Evolutionary conservation across 2,113 vertebrate genomes (phyloP).

Genomic region (Falcunculus frontatus): DNA sequence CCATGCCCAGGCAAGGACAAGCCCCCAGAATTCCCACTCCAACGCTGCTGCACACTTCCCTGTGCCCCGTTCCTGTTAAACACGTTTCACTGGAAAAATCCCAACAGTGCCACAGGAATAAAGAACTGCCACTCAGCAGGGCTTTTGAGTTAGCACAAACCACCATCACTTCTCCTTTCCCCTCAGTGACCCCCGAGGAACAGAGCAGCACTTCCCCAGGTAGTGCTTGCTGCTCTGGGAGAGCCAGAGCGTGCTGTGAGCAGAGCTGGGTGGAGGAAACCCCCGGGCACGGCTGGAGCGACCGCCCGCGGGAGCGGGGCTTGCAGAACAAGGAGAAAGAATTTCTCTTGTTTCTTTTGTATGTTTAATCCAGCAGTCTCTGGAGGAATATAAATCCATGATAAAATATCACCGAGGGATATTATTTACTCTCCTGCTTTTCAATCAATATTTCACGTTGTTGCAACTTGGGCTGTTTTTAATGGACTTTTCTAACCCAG

Average conservation of each 20-base stretch:
- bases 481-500: not conserved
- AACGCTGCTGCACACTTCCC: not conserved
- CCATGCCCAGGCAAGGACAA: not conserved
- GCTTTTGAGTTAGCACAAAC: not conserved
- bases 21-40: not conserved
- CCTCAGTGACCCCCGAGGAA: not conserved
- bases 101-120: accelerated
- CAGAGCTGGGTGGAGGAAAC: not conserved
- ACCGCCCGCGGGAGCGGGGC: accelerated
- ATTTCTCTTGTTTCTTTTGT: not conserved
- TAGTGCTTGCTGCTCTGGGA: not conserved
- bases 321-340: not conserved
- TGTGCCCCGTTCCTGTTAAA: accelerated
- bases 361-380: not conserved
- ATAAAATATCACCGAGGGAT: not conserved
- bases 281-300: accelerated
- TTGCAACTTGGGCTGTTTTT: not conserved
- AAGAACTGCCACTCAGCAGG: not conserved
- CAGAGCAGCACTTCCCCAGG: not conserved
- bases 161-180: not conserved
- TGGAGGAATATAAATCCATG: not conserved
- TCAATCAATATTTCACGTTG: not conserved
- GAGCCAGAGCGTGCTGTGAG: accelerated
- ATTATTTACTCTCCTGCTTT: not conserved
- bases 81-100: not conserved